Base-by-base conservation (phyloP, 2,113 vertebrate genomes). In the Craseonycteris thonglongyai region DNA sequence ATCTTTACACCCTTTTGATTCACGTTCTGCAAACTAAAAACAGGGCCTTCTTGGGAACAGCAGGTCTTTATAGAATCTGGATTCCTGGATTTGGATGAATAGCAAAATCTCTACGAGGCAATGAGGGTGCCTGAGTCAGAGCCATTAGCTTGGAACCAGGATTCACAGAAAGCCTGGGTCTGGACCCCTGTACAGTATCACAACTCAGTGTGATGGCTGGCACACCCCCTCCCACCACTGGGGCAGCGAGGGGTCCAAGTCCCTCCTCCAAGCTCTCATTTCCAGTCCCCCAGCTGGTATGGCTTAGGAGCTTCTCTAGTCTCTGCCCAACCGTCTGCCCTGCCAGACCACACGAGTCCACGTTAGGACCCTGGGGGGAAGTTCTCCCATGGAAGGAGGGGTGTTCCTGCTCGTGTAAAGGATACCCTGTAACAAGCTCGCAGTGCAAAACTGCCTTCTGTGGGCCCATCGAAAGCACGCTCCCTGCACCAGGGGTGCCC, bases 281-380 rank as follows among this genome's bases (percentile, higher is more conserved):
- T 42, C 47, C 13, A 0, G 28, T 66, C 45, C 14, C 26, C 7
- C 38, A 28, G n/a, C 24, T 30, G 16, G 22, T n/a, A 19, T 82
- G 22, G 15, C 30, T 54, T 12, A 24, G 21, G 59, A n/a, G 28
- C 24, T 38, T 42, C 13, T 14, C 19, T 7, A 14, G 28, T 35
- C 24, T 82, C 68, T 58, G 63, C 5, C 22, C 40, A 47, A 4
- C 11, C 10, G 7, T 56, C 61, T 47, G 47, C 10, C 21, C 11
- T 45, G 1, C 4, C 65, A 69, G 16, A 21, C 18, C 5, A 9
- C 1, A 0, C 3, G 49, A n/a, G 6, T 66, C 30, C 35, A 45
- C 30, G 38, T 51, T 11, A 16, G 26, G 35, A 12, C 9, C 40
- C 35, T 1, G 7, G 33, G 33, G 59, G 33, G 40, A 81, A 82